Evolutionary conservation across 1,140 invertebrate genomes (phyloP).

Genomic region (Pseudoatta argentina): DNA sequence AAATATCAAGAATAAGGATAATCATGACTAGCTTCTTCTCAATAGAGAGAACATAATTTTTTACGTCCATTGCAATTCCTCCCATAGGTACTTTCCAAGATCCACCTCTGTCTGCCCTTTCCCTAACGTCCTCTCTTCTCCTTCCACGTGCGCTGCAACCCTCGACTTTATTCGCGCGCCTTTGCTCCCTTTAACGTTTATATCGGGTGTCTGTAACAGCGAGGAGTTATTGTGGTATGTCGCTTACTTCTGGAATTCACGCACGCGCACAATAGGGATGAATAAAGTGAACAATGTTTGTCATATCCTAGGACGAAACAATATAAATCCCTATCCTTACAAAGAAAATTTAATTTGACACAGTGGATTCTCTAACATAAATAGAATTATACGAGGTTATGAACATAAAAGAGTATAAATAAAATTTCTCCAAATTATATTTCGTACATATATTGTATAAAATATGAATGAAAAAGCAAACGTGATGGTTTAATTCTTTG

Average conservation of each 20-base stretch:
- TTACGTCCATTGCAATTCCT: conserved; percentile 41
- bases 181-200: conserved; percentile 30
- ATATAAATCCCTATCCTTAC: neutral
- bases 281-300: conserved; percentile 21
- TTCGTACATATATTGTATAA: neutral
- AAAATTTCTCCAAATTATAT: conserved; percentile 3
- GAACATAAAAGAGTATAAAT: neutral
- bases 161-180: conserved; percentile 32
- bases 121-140: neutral
- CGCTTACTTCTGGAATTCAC: neutral
- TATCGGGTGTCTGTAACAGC: conserved; percentile 44
- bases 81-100: conserved; percentile 19
- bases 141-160: conserved; percentile 44
- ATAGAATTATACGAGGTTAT: neutral
- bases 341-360: neutral
- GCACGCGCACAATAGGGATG: neutral
- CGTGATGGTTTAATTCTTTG: neutral
- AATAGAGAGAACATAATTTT: neutral
- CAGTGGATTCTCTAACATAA: neutral
- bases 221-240: neutral
- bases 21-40: neutral
- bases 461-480: too few relatives aligned
- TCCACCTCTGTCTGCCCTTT: conserved; percentile 42
- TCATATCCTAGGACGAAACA: neutral
- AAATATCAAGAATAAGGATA: neutral